A percentile compares a stretch with the other conserved stretches of the same genome.
Evolutionary conservation across 2,113 vertebrate species (phyloP).

Genomic region (Potamarius usumacintae): DNA sequence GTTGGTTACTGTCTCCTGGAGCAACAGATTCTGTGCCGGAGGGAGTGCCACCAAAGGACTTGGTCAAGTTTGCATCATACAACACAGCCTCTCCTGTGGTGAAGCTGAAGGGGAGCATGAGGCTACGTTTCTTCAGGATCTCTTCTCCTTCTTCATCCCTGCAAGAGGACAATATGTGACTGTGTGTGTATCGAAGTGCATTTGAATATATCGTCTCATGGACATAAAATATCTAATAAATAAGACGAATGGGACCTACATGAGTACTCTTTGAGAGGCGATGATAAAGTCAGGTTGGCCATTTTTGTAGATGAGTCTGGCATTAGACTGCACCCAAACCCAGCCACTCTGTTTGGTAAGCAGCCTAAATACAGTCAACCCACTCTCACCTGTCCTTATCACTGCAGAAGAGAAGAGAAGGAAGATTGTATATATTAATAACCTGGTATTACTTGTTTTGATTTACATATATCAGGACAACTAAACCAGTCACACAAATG

Average conservation of each 20-base stretch:
- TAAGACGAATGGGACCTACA: constrained; percentile 69
- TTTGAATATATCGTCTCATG: no score
- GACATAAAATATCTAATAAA: not conserved
- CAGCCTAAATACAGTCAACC: constrained; percentile 83
- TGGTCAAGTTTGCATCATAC: constrained; percentile 70
- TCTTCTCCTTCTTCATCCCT: constrained; percentile 84
- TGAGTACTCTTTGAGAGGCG: constrained; percentile 78
- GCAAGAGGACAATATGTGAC: constrained; percentile 38
- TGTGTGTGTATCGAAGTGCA: not conserved
- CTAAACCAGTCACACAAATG: not conserved
- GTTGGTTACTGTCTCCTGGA: constrained; percentile 58
- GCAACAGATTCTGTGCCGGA: constrained; percentile 49
- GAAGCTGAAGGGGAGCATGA: constrained; percentile 79
- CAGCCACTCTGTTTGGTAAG: constrained; percentile 80
- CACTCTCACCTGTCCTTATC: constrained; percentile 87
- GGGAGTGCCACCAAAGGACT: constrained; percentile 63
- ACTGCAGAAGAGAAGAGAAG: constrained; percentile 66
- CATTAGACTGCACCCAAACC: constrained; percentile 84
- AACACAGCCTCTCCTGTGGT: constrained; percentile 82
- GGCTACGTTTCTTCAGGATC: constrained; percentile 76
- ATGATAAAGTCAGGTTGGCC: constrained; percentile 84
- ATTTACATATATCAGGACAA: not conserved
- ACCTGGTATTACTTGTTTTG: not conserved
- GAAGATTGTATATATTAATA: not conserved
- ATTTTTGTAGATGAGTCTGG: constrained; percentile 83